Conservation (phyloP, 2,797 vertebrate species). For the Falco columbarius region DNA sequence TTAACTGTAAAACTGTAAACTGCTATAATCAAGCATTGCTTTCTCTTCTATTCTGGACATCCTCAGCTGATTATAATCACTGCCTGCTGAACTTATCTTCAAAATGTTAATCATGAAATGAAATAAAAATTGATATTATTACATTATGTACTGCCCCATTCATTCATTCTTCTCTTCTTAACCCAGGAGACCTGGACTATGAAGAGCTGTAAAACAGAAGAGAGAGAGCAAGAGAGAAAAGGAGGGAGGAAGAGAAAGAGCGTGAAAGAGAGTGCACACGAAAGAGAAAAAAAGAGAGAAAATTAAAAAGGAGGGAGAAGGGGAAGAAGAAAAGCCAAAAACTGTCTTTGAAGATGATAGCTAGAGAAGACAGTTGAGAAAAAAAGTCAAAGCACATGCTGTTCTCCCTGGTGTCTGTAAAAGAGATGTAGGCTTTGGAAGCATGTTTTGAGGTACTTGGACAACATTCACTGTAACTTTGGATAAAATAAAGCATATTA, state of each 20-base stretch:
- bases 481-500: background rate
- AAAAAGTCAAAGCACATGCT: background rate
- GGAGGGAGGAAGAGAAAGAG: rapidly evolving
- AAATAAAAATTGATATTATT: slow-evolving; percentile 44
- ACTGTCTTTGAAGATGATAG: background rate
- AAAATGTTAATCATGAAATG: slow-evolving; percentile 49
- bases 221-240: background rate
- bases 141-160: background rate
- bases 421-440: background rate
- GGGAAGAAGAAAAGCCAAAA: background rate
- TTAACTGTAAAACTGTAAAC: slow-evolving; percentile 66
- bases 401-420: background rate
- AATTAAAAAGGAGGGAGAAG: background rate
- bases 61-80: slow-evolving; percentile 54
- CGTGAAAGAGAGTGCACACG: too few species aligned
- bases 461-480: background rate
- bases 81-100: slow-evolving; percentile 33
- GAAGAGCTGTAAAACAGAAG: background rate
- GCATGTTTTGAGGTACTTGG: background rate
- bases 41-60: slow-evolving; percentile 45
- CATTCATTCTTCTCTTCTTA: background rate
- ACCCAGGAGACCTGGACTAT: background rate
- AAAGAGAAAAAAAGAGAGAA: rapidly evolving
- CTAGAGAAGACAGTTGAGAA: background rate
- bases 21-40: slow-evolving; percentile 47